Evolutionary conservation across 2,888 invertebrate species (phyloP), one percentile per base, ranked within the genome.

Genomic region (Cryptosula pallasiana): DNA sequence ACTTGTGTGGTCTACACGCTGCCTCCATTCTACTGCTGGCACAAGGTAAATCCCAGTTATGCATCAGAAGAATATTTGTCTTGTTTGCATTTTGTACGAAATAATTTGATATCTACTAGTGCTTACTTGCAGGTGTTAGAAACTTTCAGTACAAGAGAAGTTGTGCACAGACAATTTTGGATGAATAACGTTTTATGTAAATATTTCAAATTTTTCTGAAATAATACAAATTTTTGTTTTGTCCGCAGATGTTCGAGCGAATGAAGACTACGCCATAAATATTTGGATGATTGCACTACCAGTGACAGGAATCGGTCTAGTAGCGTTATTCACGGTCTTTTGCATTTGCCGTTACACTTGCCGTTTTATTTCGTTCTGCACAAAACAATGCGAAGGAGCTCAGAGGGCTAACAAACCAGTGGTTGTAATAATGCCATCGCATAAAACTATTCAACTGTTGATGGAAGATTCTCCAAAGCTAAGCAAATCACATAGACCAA

Each of bases 261-360:
- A 45, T 13, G 45, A 20, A 45, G 45, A 45, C 45, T 45, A 5
- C 45, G 45, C 63, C 16, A 32, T 63, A 5, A 63, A 63, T 63
- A 32, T 63, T 63, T 63, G 63, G 63, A 32, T 63, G 29, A 63
- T 63, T 32, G 63, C 27, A 32, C 34, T 63, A 9, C 63, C 63
- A 3, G 63, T 63, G 9, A 63, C 63, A 16, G 63, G 63, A 25
- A 63, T 63, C 2, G 63, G 5, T 34, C n/a, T 63, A 32, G 63
- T 63, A 3, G 63, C 29, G n/a, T n/a, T 63, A 63, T 63, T 63
- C 27, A 32, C 63, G 3, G 16, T 63, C 2, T 63, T 63, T 32
- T 63, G 63, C 63, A 63, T 63, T n/a, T 63, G 63, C 63, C 27
- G 63, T 13, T 63, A 63, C 32, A 63, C 34, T 13, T 63, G 63